Conservation (phyloP, 2,797 vertebrate species). For the Falco concolor region DNA sequence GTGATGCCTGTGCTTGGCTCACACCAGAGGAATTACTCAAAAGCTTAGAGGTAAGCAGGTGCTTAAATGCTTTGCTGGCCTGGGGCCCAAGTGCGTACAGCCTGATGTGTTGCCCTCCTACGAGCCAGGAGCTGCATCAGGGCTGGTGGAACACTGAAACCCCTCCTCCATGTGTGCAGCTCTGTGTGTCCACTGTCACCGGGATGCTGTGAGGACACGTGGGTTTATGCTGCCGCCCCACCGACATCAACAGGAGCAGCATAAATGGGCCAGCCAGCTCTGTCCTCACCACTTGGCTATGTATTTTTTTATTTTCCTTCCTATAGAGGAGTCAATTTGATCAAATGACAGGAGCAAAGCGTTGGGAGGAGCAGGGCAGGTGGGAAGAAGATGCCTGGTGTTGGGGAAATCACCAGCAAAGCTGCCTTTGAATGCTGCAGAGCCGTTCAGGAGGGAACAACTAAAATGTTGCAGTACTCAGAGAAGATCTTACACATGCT, state of each 20-base stretch:
- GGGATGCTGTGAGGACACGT: neutral
- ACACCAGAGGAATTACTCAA: neutral
- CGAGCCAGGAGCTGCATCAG: rapidly evolving
- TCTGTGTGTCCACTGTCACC: neutral
- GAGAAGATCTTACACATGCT: neutral
- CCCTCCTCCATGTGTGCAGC: rapidly evolving
- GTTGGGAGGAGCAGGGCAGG: neutral
- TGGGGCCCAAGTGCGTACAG: rapidly evolving
- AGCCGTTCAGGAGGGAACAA: neutral
- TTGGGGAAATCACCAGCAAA: neutral
- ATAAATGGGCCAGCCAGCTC: neutral
- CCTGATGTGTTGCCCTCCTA: neutral
- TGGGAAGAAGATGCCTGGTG: neutral
- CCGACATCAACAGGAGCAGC: rapidly evolving
- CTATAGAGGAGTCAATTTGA: neutral
- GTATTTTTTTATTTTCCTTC: neutral
- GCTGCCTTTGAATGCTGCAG: neutral
- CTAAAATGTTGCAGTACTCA: neutral
- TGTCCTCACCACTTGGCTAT: too few relatives aligned
- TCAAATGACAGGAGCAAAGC: neutral
- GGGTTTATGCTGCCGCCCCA: neutral
- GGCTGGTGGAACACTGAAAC: neutral
- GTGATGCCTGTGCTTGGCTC: neutral
- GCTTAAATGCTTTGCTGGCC: neutral
- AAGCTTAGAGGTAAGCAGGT: neutral